Conservation (phyloP, 1,140 invertebrate species). For the Hydropsyche tenuis region DNA sequence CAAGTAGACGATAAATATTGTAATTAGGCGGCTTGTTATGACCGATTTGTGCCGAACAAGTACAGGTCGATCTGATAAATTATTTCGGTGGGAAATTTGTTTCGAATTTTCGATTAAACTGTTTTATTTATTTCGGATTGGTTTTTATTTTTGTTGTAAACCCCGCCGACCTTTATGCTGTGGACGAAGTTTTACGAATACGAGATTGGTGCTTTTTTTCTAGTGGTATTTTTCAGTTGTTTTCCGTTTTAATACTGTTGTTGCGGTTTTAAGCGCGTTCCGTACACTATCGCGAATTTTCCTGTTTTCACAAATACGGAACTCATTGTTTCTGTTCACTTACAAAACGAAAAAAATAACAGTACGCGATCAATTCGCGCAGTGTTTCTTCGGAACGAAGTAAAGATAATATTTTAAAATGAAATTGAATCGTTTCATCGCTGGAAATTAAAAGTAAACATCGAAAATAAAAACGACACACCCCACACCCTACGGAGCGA, state of each 20-base stretch:
- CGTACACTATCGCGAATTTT: background rate
- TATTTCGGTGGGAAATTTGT: background rate
- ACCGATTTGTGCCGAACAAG: background rate
- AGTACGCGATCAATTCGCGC: too few species aligned
- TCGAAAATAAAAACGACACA: too few species aligned
- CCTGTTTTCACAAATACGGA: background rate
- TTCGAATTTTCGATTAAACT: background rate
- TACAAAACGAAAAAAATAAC: too few species aligned
- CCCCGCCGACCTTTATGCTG: background rate
- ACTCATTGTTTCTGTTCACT: too few species aligned
- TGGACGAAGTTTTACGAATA: constrained; percentile 12
- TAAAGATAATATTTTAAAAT: too few species aligned
- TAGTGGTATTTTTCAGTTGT: background rate
- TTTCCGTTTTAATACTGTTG: constrained; percentile 28
- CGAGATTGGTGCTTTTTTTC: background rate
- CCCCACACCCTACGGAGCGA: too few species aligned
- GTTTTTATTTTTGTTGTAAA: background rate
- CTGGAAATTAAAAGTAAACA: too few species aligned
- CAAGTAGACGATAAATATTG: constrained; percentile 28
- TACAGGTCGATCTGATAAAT: background rate
- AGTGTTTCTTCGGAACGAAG: too few species aligned
- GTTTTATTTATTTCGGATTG: background rate
- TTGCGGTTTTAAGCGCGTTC: constrained; percentile 21
- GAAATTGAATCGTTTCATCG: too few species aligned
- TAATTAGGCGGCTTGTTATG: constrained; percentile 22